phyloP scores from a whole-genome alignment of 2,113 vertebrate genomes.

The Formicarius rufipectus region DNA sequence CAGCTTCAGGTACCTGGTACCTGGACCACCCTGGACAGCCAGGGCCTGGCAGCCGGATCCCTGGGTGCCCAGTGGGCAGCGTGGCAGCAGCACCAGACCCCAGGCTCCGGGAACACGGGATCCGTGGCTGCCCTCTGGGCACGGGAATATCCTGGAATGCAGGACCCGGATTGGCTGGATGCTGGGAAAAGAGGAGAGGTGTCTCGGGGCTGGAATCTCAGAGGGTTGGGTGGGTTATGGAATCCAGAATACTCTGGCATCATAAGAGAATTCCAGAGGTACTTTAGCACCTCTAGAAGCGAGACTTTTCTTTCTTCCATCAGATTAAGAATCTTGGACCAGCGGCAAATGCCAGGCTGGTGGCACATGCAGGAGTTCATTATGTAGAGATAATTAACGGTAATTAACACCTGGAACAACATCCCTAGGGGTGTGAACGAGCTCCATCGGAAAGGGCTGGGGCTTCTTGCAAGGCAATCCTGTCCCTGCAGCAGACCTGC shows the following conservation, averaged over 20 bases:
- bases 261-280: not conserved
- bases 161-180: not conserved
- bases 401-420: not conserved
- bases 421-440: not conserved
- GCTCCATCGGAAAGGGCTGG: not conserved
- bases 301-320: not conserved
- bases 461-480: not conserved
- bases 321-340: not conserved
- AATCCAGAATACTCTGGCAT: no score
- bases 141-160: not conserved
- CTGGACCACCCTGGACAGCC: no score
- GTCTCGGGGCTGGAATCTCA: not conserved
- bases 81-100: not conserved
- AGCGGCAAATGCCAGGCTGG: not conserved
- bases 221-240: no score
- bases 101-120: rapidly evolving
- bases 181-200: not conserved
- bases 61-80: rapidly evolving
- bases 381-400: not conserved
- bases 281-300: not conserved
- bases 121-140: not conserved
- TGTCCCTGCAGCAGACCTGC: rapidly evolving
- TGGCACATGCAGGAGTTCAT: not conserved
- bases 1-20: rapidly evolving
- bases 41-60: rapidly evolving